Evolutionary conservation across 53 echinoderm and acorn worm species (phyloP).

Genomic region (Arbacia lixula): DNA sequence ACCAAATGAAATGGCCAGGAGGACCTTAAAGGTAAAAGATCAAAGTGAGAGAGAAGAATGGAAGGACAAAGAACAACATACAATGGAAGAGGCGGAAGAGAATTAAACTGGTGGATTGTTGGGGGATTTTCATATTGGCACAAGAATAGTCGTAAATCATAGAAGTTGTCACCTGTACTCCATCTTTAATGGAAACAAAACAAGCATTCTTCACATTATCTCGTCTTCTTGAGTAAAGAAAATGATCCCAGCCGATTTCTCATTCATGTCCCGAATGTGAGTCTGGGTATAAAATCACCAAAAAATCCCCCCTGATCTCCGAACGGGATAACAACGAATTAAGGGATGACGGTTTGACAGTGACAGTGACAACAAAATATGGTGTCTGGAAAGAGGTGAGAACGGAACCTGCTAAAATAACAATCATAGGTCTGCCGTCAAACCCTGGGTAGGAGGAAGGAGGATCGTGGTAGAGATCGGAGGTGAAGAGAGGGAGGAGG

Average conservation of each 20-base stretch:
- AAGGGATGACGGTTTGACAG: background rate
- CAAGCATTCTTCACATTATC: no score
- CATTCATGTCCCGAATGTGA: no score
- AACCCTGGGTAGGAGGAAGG: no score
- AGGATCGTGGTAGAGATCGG: constrained; percentile 8
- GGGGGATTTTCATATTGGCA: no score
- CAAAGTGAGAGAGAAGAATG: no score
- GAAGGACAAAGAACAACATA: background rate
- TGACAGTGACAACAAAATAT: background rate
- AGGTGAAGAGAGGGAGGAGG: background rate
- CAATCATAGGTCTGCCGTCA: background rate
- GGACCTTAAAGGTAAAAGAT: no score
- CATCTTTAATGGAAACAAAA: constrained; percentile 8
- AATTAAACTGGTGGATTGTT: no score
- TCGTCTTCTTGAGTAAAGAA: no score
- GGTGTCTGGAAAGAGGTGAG: background rate
- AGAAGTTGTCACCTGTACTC: constrained; percentile 6
- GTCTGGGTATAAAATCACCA: background rate
- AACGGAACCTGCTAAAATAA: background rate
- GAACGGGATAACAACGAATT: constrained; percentile 3
- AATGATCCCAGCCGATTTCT: no score
- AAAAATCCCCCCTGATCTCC: constrained; percentile 2
- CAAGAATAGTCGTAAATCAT: no score
- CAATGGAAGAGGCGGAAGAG: background rate
- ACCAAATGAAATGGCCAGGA: no score